Evolutionary conservation across 2,888 invertebrate species (phyloP), one percentile per base, ranked within the genome.

Genomic region (Caenorhabditis macrosperma): DNA sequence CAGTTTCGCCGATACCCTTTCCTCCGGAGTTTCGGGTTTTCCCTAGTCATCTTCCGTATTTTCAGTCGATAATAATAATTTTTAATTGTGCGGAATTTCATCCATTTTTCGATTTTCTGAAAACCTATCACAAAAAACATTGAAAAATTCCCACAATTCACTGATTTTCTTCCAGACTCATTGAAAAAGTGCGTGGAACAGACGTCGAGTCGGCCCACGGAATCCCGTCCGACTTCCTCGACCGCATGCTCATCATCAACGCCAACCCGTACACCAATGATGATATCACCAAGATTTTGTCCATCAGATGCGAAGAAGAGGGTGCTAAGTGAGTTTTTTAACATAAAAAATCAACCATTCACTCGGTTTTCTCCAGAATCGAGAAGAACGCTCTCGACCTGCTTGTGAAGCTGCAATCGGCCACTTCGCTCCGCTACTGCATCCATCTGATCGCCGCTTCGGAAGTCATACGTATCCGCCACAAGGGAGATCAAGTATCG

Each of bases 371-470:
- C 22, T 83, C 48, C 60, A 86, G 86, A 61, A 95, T 99, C 94
- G 94, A 95, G 0, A 94, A 94, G 1, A 96, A 96, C 91, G 98
- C 97, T 0, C 90, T 98, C 67, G 94, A 94, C 0, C 95, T 98
- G 9, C 92, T 99, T 44, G 96, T 97, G 0, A 94, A 95, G 66
- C 96, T 99, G 50, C 96, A 96, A 0, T 94, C 94, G 12, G 96
- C 96, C 91, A 96, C 97, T 0, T 96, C 96, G 0, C 93, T 99
- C 15, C 94, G 99, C 75, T 99, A 99, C 92, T 95, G 97, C 33
- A 98, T 99, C 91, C 99, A 99, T 90, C 93, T 99, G 35, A 98
- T 99, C 87, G 96, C 97, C 35, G 95, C 96, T 0, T 95, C 98
- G 0, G 95, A 95, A 85, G 93, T 99, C n/a, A 95, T 97, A n/a